Percentiles rank a stretch among this genome's conserved stretches.
phyloP scores from a whole-genome alignment of 92 coral and sea anemone genomes.

The Phenganax marumi region DNA sequence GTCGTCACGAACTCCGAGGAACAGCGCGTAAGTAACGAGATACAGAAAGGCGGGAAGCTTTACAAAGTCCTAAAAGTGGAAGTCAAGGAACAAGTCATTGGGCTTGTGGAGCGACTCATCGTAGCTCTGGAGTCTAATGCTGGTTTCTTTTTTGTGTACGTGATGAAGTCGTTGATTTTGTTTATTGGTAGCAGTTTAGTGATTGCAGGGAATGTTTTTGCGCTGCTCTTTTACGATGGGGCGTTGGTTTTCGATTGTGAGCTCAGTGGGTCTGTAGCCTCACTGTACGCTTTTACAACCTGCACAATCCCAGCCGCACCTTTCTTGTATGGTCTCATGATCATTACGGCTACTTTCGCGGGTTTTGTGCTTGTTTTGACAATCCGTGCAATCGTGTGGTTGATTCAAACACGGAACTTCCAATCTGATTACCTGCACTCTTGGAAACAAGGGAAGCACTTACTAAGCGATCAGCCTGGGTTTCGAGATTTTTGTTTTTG shows the following conservation, averaged over 20 bases:
- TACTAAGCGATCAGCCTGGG: constrained; percentile 35
- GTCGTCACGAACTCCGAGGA: constrained; percentile 28
- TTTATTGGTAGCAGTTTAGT: constrained; percentile 27
- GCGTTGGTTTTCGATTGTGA: constrained; percentile 40
- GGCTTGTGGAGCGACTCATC: constrained; percentile 32
- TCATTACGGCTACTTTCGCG: constrained; percentile 10
- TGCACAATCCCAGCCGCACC: constrained; percentile 48
- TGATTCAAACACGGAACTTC: constrained; percentile 33
- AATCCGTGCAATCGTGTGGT: constrained; percentile 25
- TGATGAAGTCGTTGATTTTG: constrained; percentile 25
- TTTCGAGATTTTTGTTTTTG: constrained; percentile 42
- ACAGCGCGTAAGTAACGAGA: constrained; percentile 29
- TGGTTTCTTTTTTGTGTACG: constrained; percentile 36
- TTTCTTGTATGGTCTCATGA: constrained; percentile 39
- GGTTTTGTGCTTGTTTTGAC: constrained; percentile 18
- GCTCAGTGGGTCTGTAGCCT: background rate
- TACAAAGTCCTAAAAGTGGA: constrained; percentile 34
- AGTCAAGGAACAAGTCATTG: constrained; percentile 31
- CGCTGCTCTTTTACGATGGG: constrained; percentile 37
- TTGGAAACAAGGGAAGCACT: constrained; percentile 16
- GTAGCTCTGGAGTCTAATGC: constrained; percentile 8
- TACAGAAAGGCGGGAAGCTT: constrained; percentile 30
- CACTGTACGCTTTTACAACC: constrained; percentile 3
- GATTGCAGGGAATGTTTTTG: constrained; percentile 23
- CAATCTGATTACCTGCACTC: background rate